Base-by-base conservation (phyloP, 2,113 vertebrate genomes). In the Monarcha castaneiventris region DNA sequence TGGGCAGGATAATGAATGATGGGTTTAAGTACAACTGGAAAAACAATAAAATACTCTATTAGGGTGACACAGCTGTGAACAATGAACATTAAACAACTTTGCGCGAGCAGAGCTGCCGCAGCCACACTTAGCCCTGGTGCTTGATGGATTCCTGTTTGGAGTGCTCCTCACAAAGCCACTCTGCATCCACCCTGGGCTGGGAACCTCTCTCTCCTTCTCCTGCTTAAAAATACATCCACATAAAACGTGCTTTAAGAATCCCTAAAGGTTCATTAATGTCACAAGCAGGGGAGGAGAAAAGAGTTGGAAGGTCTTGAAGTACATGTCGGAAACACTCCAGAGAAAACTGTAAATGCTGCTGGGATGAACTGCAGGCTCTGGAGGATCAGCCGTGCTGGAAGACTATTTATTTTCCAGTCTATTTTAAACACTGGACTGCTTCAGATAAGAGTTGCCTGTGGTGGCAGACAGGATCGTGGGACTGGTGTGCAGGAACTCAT, bases 381-480 rank as follows among this genome's bases (percentile, higher is more conserved):
- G 92, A 94, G 96, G 96, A 97, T 97, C 97, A 96, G 96, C 95
- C 44, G 72, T 26, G n/a, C 91, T 97, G 91, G 91, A 97, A 97
- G 91, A 96, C 93, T 97, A 97, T 97, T 97, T 97, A 97, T 97
- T 97, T 97, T 97, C 93, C 95, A 97, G 97, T 97, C 97, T 98
- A 97, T 98, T 97, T 97, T 97, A 97, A 97, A 97, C 97, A 96
- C 95, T 95, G 97, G 97, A 96, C 97, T 97, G 97, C 96, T 96
- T 95, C 96, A 98, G 98, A 98, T 98, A 98, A 98, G 97, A 95
- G 90, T 83, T 97, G 97, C 96, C 96, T 98, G 96, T 90, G 89
- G 97, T 98, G 96, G 97, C 97, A 97, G 97, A 97, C 96, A 97
- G 96, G 98, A 97, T 97, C 97, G 97, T 98, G 97, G 97, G 97